Evolutionary conservation across 2,888 invertebrate species (phyloP).

Genomic region (Argyresthia goedartella): DNA sequence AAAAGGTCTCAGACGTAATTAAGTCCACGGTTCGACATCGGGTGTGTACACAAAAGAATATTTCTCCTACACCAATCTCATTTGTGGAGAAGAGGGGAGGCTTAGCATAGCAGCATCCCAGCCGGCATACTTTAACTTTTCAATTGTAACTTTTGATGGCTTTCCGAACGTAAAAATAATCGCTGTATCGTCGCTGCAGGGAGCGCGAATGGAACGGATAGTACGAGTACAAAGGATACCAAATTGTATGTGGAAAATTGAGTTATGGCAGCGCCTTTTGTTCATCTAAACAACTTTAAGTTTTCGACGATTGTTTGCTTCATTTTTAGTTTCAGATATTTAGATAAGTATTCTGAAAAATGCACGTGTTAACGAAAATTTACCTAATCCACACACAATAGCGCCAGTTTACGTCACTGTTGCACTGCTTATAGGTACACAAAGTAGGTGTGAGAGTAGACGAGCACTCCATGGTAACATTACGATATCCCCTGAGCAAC

Average conservation of each 20-base stretch:
- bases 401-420: too few species aligned
- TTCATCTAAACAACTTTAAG: conserved; percentile 36
- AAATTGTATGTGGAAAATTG: conserved; percentile 65
- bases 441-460: too few species aligned
- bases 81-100: conserved; percentile 52
- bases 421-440: too few species aligned
- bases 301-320: conserved; percentile 3
- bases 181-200: conserved; percentile 54
- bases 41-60: conserved; percentile 56
- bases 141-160: conserved; percentile 72
- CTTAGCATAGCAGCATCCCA: conserved; percentile 54
- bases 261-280: conserved; percentile 44
- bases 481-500: too few species aligned
- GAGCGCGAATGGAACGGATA: conserved; percentile 53
- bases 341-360: too few species aligned
- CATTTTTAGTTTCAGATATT: too few species aligned
- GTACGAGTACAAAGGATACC: conserved; percentile 54
- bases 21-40: conserved; percentile 25
- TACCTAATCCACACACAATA: too few species aligned
- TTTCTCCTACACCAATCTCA: conserved; percentile 51
- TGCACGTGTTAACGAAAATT: too few species aligned
- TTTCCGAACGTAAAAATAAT: conserved; percentile 71
- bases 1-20: conserved; percentile 22
- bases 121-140: conserved; percentile 70
- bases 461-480: too few species aligned